Evolutionary conservation across 2,888 invertebrate genomes (phyloP), one percentile per base, ranked within the genome.

Genomic region (Andrena trimmerana): DNA sequence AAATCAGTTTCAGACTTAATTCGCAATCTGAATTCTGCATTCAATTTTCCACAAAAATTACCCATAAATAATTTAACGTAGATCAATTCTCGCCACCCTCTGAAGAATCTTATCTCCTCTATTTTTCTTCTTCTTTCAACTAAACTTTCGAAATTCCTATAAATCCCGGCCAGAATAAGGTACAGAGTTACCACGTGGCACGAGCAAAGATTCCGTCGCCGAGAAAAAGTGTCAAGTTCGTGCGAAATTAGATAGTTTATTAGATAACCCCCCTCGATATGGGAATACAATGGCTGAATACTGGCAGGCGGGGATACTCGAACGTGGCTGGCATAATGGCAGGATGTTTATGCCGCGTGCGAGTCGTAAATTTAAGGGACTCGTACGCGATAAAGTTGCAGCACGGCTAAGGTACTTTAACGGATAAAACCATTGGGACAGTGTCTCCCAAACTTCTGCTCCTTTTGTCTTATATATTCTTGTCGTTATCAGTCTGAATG

Each of bases 341-440:
- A 86, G 78, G 78, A 86, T 87, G 87, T 86, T 87, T 85, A 85
- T 65, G 81, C 72, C 48, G 65, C 74, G 33, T 66, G 78, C 59
- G 78, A 73, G 73, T 87, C 86, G 81, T 86, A 86, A 86, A 86
- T 87, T 87, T 76, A 85, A 78, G 70, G 78, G 66, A 81, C 77
- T 48, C 52, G 52, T 68, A 50, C 42, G 70, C 67, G 75, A 75
- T 85, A 85, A 81, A 70, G 69, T 81, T 76, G 81, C 74, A 73
- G 73, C 65, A 42, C 62, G 69, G 27, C 24, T 42, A 24, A 57
- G 65, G 63, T 70, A 72, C 68, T 80, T 77, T 66, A 87, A 77
- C 65, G 80, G 81, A 74, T 42, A 42, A 75, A 75, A 74, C 59
- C 59, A 71, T 78, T 68, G 20, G 8, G 27, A 27, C 76, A 83